Evolutionary conservation across 2,888 invertebrate species (phyloP).

Genomic region (Xestia sexstrigata): DNA sequence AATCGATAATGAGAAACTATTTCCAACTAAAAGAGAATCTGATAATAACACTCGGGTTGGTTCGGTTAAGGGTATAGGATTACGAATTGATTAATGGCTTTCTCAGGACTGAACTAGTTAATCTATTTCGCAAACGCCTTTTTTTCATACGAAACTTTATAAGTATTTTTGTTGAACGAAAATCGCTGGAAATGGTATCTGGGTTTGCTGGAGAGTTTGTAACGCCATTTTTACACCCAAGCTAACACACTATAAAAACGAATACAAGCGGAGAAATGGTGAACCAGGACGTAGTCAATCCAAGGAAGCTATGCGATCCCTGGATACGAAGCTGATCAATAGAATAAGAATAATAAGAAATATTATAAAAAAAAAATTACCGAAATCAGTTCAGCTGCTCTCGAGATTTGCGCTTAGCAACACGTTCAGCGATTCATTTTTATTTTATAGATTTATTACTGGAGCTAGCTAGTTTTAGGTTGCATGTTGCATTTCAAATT

Average conservation of each 20-base stretch:
- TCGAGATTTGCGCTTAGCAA: too few relatives aligned
- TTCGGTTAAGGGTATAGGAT: constrained; percentile 2
- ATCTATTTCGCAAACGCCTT: not conserved
- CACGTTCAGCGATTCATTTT: too few relatives aligned
- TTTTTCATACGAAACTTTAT: not conserved
- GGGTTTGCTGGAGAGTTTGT: not conserved
- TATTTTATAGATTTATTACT: too few relatives aligned
- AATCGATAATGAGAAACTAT: constrained; percentile 18
- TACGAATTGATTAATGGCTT: constrained; percentile 14
- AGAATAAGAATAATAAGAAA: too few relatives aligned
- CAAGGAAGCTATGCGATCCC: too few relatives aligned
- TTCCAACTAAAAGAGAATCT: constrained; percentile 6
- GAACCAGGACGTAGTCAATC: too few relatives aligned
- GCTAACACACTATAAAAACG: not conserved
- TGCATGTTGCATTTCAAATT: too few relatives aligned
- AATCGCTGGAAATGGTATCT: not conserved
- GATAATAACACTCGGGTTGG: not conserved
- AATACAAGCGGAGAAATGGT: too few relatives aligned
- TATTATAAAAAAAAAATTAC: too few relatives aligned
- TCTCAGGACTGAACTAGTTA: not conserved
- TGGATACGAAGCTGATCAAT: too few relatives aligned
- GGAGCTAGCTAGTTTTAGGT: too few relatives aligned
- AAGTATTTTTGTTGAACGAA: not conserved
- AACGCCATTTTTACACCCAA: not conserved
- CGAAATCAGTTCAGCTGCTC: too few relatives aligned